A percentile compares a stretch with the other conserved stretches of the same genome.
Evolutionary conservation across 2,888 invertebrate genomes (phyloP).

Genomic region (Hirtodrosophila confusa): DNA sequence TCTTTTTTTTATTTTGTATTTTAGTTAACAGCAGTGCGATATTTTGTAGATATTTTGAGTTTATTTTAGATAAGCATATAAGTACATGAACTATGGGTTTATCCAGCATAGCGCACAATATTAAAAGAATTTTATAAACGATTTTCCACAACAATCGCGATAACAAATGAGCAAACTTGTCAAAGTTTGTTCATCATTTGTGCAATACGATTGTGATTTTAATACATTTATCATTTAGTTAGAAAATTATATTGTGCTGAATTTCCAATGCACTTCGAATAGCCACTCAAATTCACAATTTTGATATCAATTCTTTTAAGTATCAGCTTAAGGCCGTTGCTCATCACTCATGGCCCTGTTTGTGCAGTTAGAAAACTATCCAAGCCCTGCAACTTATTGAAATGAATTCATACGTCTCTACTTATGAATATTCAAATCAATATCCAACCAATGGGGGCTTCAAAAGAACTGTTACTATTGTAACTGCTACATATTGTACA

Average conservation of each 20-base stretch:
- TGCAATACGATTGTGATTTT: slow-evolving; percentile 17
- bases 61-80: slow-evolving; percentile 7
- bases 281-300: neutral
- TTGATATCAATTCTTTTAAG: neutral
- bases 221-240: slow-evolving; percentile 15
- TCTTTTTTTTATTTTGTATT: slow-evolving; percentile 1
- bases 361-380: neutral
- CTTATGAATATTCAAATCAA: slow-evolving; percentile 22
- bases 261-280: slow-evolving; percentile 8
- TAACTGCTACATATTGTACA: neutral
- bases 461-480: too few relatives aligned
- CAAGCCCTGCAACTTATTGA: slow-evolving; percentile 5
- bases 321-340: neutral
- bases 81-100: slow-evolving; percentile 1
- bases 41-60: slow-evolving; percentile 37
- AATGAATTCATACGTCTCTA: slow-evolving; percentile 16
- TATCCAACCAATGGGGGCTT: neutral
- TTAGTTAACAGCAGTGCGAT: slow-evolving; percentile 12
- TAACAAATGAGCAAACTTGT: slow-evolving; percentile 16
- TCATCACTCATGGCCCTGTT: neutral
- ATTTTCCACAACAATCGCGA: slow-evolving; percentile 25
- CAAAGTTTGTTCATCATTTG: slow-evolving; percentile 3
- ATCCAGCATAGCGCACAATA: neutral
- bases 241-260: slow-evolving; percentile 3
- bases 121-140: too few relatives aligned